Evolutionary conservation across 2,888 invertebrate species (phyloP), one percentile per base, ranked within the genome.

Genomic region (Coronaproctus castanopsis): DNA sequence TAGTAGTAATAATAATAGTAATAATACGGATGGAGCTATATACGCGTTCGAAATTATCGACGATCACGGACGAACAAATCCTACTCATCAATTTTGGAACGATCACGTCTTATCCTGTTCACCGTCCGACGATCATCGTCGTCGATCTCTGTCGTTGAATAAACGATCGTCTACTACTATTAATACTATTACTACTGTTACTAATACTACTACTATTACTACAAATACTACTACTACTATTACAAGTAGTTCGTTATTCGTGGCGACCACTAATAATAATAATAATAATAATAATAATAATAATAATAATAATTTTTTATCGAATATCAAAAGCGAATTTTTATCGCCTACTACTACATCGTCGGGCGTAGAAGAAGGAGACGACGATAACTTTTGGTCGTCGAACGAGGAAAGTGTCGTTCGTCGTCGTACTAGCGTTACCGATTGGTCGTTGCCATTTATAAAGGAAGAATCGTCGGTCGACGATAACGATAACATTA

Each of bases 1-100:
- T n/a, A n/a, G n/a, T n/a, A n/a, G n/a, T n/a, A n/a, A n/a, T n/a
- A 21, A 51, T 49, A 8, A 60, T 59, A 48, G 20, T 59, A 59
- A 23, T 74, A 83, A 82, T 68, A 82, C 83, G n/a, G 85, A 85
- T 68, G 85, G 85, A 65, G 81, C 82, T 71, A 88, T 88, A 69
- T 88, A 88, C 71, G 88, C 88, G 60, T 74, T 89, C 64, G 88
- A 88, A 68, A 87, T 88, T 70, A 79, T 89, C 69, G 87, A 88
- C 72, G 85, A 84, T n/a, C 71, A 71, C 76, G 69, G 70, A 71
- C 68, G 62, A 51, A 64, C 64, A 52, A 63, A 62, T 52, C 73
- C 68, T 63, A n/a, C n/a, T n/a, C n/a, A n/a, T n/a, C n/a, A n/a
- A n/a, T 77, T 58, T 14, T 58, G 68, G 66, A 2, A 66, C 64